These are phyloP conservation scores for Montifringilla adamsi DNA, from an alignment of 2,113 vertebrate species.

Conservation along the genomic window DNA sequence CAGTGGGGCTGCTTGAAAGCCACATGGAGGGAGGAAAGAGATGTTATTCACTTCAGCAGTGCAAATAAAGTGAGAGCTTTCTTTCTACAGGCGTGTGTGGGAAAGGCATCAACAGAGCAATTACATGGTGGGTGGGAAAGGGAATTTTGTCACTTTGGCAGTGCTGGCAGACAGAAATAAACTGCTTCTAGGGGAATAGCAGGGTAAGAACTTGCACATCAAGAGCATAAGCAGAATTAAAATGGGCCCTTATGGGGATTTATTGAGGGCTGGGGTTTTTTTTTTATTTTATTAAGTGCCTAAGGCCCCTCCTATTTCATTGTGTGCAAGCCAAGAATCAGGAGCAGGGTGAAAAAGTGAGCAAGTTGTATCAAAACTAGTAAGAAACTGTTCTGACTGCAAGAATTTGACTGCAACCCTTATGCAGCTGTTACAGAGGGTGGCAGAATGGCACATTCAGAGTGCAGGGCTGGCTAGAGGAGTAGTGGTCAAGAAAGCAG, in stretches of 20 bases:
- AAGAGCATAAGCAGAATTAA: constrained; percentile 58
- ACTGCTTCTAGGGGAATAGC: constrained; percentile 56
- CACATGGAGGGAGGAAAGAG: constrained; percentile 21
- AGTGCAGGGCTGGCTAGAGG: rapidly evolving
- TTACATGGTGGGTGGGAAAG: constrained; percentile 63
- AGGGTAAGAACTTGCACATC: constrained; percentile 58
- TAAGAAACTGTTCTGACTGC: neutral
- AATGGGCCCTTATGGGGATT: constrained; percentile 46
- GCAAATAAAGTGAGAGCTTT: constrained; percentile 19
- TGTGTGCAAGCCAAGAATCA: neutral
- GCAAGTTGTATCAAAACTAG: neutral
- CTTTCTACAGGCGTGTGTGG: constrained; percentile 57
- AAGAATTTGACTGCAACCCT: neutral
- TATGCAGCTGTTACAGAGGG: neutral
- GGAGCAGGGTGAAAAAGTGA: neutral
- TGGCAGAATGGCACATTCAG: neutral
- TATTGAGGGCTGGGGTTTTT: neutral
- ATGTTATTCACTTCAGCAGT: constrained; percentile 47
- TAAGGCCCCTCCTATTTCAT: constrained; percentile 26
- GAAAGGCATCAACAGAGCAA: constrained; percentile 68
- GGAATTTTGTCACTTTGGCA: constrained; percentile 66
- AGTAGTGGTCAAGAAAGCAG: neutral
- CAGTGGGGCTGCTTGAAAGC: constrained; percentile 41
- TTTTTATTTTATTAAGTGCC: neutral
- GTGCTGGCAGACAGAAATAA: constrained; percentile 65